These are phyloP conservation scores for Drosophila kohkoa DNA, from an alignment of 1,140 invertebrate genomes.

Conservation along the genomic window DNA sequence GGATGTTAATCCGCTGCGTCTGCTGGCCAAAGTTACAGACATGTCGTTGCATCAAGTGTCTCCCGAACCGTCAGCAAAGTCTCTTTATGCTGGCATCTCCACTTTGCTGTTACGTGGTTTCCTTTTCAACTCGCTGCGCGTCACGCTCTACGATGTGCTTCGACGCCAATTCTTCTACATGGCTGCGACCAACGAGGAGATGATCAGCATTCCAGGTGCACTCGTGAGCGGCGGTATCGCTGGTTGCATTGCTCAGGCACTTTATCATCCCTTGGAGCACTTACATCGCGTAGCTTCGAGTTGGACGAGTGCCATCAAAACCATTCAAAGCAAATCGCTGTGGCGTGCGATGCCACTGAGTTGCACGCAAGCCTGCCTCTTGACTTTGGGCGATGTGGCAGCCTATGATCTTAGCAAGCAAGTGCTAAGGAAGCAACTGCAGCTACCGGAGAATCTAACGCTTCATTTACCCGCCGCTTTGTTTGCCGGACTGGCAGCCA, in stretches of 20 bases:
- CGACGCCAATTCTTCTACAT: slow-evolving; percentile 33
- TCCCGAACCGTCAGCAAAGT: slow-evolving; percentile 6
- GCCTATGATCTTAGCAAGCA: slow-evolving; percentile 66
- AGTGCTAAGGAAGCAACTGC: slow-evolving; percentile 28
- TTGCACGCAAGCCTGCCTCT: slow-evolving; percentile 56
- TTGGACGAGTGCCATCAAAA: background rate
- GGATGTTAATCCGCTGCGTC: slow-evolving; percentile 23
- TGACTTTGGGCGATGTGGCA: slow-evolving; percentile 65
- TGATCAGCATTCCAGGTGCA: background rate
- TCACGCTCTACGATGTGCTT: slow-evolving; percentile 57
- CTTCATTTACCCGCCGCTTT: slow-evolving; percentile 52
- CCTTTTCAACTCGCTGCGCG: slow-evolving; percentile 57
- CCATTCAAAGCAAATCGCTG: slow-evolving; percentile 4
- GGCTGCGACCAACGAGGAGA: slow-evolving; percentile 18
- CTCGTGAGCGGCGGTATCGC: slow-evolving; percentile 37
- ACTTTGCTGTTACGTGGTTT: slow-evolving; percentile 50
- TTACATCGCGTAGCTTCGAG: slow-evolving; percentile 23
- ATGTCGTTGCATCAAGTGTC: slow-evolving; percentile 18
- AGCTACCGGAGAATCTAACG: slow-evolving; percentile 33
- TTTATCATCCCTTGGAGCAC: slow-evolving; percentile 63
- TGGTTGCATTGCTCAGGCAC: slow-evolving; percentile 52
- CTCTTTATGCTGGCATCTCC: slow-evolving; percentile 52
- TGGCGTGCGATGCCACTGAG: slow-evolving; percentile 49
- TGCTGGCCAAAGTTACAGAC: background rate
- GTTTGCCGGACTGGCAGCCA: slow-evolving; percentile 50